These are phyloP conservation scores for Crossaster papposus DNA, from an alignment of 53 echinoderm and acorn worm species.

Conservation along the genomic window DNA sequence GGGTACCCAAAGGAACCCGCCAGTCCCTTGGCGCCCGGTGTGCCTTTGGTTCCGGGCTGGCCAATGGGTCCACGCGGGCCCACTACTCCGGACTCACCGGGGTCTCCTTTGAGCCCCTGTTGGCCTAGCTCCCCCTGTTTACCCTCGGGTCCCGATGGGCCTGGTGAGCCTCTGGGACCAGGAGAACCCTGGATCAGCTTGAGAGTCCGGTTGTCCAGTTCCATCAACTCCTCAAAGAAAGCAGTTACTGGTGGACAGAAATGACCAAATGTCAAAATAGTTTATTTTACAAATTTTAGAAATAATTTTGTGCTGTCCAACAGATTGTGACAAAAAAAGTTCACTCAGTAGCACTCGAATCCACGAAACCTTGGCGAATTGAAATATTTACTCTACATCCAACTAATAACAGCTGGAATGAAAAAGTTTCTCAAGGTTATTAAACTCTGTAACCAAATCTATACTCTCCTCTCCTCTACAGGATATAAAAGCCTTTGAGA, in stretches of 20 bases:
- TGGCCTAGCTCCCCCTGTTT: slow-evolving; percentile 25
- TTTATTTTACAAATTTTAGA: background rate
- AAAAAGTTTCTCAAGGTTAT: too few relatives aligned
- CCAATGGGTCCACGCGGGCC: slow-evolving; percentile 66
- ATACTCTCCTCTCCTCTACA: too few relatives aligned
- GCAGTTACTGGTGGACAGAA: background rate
- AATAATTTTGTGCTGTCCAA: too few relatives aligned
- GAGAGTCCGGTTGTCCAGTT: background rate
- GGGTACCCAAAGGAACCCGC: slow-evolving; percentile 34
- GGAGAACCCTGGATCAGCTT: slow-evolving; percentile 49
- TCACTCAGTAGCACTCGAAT: too few relatives aligned
- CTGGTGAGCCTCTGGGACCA: slow-evolving; percentile 35
- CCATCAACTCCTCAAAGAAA: slow-evolving; percentile 32
- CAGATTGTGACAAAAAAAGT: too few relatives aligned
- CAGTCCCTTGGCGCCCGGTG: slow-evolving; percentile 55
- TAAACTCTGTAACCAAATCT: too few relatives aligned
- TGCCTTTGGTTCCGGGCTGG: slow-evolving; percentile 54
- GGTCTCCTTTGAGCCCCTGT: slow-evolving; percentile 34
- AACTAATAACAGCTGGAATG: too few relatives aligned
- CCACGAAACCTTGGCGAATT: too few relatives aligned
- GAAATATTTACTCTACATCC: too few relatives aligned
- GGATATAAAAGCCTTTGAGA: too few relatives aligned
- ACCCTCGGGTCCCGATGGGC: slow-evolving; percentile 42
- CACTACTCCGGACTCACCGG: slow-evolving; percentile 4
- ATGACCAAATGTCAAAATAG: background rate